Evolutionary conservation across 1,140 invertebrate genomes (phyloP), one percentile per base, ranked within the genome.

Genomic region (Globodera rostochiensis): DNA sequence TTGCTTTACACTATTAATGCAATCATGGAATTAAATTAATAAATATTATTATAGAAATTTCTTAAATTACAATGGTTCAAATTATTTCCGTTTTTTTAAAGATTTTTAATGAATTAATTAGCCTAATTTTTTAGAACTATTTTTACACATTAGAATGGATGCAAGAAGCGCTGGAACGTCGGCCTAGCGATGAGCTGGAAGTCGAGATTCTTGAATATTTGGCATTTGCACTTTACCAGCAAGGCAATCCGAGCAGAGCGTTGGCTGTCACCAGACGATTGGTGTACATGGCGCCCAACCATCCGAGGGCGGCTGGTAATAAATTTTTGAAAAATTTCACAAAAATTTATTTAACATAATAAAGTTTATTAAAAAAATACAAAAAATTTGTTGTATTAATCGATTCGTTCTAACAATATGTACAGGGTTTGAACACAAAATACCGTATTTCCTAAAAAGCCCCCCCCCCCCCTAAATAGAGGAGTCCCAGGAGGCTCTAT

Each of bases 121-220:
- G 3, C 36, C 36, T 36, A 36, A 2, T 36, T 36, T 36, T 69
- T 64, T 45, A 94, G 21, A 96, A 99, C 91, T 96, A 94, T 90
- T 95, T 95, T 87, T 96, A 98, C 89, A 95, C 96, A 0, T 93
- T 95, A 0, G 96, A 97, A 97, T 98, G 96, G 93, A 86, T 85
- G 86, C 46, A 82, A 50, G 86, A 88, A 73, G 80, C 73, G n/a
- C n/a, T 50, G 13, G 50, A 71, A 73, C 60, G 73, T 94, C 67
- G 92, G 91, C 21, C 78, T 4, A 50, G 66, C 19, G 47, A 7
- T 11, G 69, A 70, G 45, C 47, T 69, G n/a, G 93, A 94, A 86
- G 93, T 93, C 79, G 95, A 97, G 87, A 94, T 98, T 85, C 91
- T 98, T 13, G 97, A 99, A 91, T 98, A 98, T 91, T 92, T 98